Conservation (phyloP, 2,888 invertebrate species). For the Drosophila anceps region DNA sequence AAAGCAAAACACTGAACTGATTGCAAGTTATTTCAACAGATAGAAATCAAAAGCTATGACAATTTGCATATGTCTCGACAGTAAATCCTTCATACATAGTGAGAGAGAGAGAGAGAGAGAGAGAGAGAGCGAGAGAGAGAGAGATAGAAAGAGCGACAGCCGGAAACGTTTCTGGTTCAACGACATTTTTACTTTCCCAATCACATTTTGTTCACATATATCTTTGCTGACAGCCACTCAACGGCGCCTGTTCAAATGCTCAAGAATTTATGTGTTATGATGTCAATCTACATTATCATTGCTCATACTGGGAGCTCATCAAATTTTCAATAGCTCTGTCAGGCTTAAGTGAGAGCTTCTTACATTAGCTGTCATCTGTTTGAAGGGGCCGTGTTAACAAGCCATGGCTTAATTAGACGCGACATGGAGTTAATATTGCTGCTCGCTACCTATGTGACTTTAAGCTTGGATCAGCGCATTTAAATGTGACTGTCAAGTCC, state of each 20-base stretch:
- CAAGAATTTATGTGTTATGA: slow-evolving; percentile 34
- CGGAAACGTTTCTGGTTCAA: slow-evolving; percentile 10
- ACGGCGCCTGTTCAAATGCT: slow-evolving; percentile 14
- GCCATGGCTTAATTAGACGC: slow-evolving; percentile 59
- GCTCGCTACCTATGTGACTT: background rate
- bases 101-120: background rate
- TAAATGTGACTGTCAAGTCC: slow-evolving; percentile 29
- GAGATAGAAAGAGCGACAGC: background rate
- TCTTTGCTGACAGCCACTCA: slow-evolving; percentile 43
- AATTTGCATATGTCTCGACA: background rate
- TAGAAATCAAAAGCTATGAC: background rate
- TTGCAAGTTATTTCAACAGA: background rate
- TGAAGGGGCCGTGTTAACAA: slow-evolving; percentile 38
- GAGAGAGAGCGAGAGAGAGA: background rate
- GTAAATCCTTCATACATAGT: background rate
- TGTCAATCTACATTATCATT: slow-evolving; percentile 40
- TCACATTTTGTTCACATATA: slow-evolving; percentile 28
- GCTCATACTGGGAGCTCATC: slow-evolving; percentile 54
- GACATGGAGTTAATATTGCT: slow-evolving; percentile 6
- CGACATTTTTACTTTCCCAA: slow-evolving; percentile 23
- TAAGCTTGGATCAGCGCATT: slow-evolving; percentile 10
- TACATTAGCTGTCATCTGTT: slow-evolving; percentile 44
- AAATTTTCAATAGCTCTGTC: slow-evolving; percentile 63
- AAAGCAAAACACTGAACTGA: background rate
- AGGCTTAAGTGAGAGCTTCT: slow-evolving; percentile 53